phyloP scores from a whole-genome alignment of 2,797 vertebrate genomes.

The Sciaenops ocellatus region DNA sequence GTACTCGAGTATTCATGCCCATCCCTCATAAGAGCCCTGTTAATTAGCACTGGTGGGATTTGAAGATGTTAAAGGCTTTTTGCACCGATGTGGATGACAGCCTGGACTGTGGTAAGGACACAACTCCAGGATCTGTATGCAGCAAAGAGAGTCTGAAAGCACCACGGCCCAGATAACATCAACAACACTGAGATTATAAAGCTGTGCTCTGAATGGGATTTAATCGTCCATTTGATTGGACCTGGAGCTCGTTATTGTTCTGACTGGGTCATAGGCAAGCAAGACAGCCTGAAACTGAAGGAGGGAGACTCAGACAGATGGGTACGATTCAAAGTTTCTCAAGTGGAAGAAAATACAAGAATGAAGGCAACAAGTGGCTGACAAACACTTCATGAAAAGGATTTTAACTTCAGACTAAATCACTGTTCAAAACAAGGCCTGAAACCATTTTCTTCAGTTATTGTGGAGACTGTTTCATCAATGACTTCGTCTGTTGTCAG shows the following conservation, averaged over 20 bases:
- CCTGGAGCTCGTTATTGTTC: conserved; percentile 35
- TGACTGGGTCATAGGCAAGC: conserved; percentile 10
- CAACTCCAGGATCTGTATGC: conserved; percentile 35
- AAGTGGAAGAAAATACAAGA: background rate
- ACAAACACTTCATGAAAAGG: background rate
- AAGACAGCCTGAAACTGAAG: background rate
- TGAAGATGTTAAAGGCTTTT: background rate
- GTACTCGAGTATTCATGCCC: too few relatives aligned
- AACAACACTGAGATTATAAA: conserved; percentile 42
- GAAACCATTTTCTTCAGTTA: background rate
- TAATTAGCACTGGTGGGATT: conserved; percentile 10
- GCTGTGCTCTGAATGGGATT: conserved; percentile 44
- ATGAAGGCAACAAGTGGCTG: background rate
- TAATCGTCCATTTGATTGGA: conserved; percentile 59
- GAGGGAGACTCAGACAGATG: background rate
- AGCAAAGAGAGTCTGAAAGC: conserved; percentile 29
- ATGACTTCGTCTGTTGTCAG: too few relatives aligned
- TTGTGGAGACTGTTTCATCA: background rate
- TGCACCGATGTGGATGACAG: background rate
- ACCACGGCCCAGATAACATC: conserved; percentile 47
- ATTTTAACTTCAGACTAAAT: background rate
- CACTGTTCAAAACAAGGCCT: background rate
- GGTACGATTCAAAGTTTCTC: background rate
- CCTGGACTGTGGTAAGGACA: background rate
- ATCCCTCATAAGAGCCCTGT: background rate